Base-by-base conservation (phyloP, 2,113 vertebrate species). In the Psophia crepitans region DNA sequence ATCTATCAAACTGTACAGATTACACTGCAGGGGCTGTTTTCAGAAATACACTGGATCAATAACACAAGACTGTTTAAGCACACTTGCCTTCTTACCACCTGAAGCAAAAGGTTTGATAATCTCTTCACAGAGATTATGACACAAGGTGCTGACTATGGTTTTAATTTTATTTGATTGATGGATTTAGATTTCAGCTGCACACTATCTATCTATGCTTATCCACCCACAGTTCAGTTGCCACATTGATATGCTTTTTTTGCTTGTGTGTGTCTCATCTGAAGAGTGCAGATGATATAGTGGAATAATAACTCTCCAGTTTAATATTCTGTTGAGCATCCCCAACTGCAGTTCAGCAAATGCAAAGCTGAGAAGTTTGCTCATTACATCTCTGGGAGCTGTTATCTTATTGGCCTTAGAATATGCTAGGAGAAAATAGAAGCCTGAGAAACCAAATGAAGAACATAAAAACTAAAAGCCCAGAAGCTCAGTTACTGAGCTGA, bases 131-230 rank as follows among this genome's bases (percentile, higher is more conserved):
- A 93, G 91, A 96, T 94, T 96, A 93, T 95, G 91, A 86, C 93
- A 96, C 78, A 90, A 95, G 92, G 66, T 96, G 94, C 94, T 96
- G 96, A 97, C 89, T 96, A 56, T 80, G 89, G 82, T 84, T 97
- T 97, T 97, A 97, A 96, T 97, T 96, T 96, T 86, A 86, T 83
- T 96, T 96, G 95, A 97, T 91, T 96, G 95, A 96, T 95, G 93
- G 93, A 94, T 93, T 90, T 89, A 64, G 82, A 96, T 96, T 96
- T 95, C 84, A 90, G 79, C 60, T 97, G 84, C 68, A 83, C 51
- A 27, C 66, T 93, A 77, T 90, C 90, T 94, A 64, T 56, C 88
- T 93, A 23, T 56, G 70, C 44, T 93, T 79, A 97, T 93, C 91
- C 94, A 89, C 89, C 80, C 84, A 95, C 94, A 79, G 77, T 69